These are phyloP conservation scores for Sogatella furcifera DNA, from an alignment of 1,140 invertebrate genomes.

Conservation along the genomic window DNA sequence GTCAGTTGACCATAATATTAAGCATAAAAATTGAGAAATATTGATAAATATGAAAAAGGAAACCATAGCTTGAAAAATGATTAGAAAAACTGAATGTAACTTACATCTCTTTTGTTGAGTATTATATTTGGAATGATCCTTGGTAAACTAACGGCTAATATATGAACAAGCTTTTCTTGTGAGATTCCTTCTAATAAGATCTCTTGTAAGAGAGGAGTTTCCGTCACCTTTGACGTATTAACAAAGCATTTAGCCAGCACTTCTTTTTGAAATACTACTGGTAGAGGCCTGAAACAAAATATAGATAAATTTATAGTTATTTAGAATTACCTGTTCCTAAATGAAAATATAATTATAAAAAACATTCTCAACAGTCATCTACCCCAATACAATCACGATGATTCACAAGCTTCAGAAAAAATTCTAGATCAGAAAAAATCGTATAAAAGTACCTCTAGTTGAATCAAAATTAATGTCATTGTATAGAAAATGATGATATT, in stretches of 20 bases:
- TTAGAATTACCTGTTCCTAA: too few species aligned
- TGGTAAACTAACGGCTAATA: slow-evolving; percentile 39
- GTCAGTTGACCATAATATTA: too few species aligned
- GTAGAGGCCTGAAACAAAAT: slow-evolving; percentile 32
- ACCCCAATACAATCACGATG: too few species aligned
- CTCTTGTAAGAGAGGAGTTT: slow-evolving; percentile 32
- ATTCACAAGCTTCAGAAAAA: too few species aligned
- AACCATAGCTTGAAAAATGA: not conserved
- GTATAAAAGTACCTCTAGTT: too few species aligned
- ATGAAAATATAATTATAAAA: too few species aligned
- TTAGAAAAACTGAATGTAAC: not conserved
- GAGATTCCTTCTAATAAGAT: slow-evolving; percentile 33
- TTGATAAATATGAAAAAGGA: too few species aligned
- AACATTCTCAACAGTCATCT: too few species aligned
- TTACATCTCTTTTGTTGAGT: slow-evolving; percentile 51
- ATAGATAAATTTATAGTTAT: not conserved
- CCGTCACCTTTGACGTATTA: slow-evolving; percentile 26
- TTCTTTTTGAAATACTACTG: slow-evolving; percentile 42
- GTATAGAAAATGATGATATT: too few species aligned
- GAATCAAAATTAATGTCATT: too few species aligned
- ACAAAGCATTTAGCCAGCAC: slow-evolving; percentile 35
- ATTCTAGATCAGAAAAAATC: too few species aligned
- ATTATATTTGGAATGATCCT: slow-evolving; percentile 58
- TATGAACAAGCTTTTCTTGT: slow-evolving; percentile 33
- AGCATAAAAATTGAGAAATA: too few species aligned